These are phyloP conservation scores for Eupleurogrammus muticus DNA, from an alignment of 2,797 vertebrate genomes.

Conservation along the genomic window DNA sequence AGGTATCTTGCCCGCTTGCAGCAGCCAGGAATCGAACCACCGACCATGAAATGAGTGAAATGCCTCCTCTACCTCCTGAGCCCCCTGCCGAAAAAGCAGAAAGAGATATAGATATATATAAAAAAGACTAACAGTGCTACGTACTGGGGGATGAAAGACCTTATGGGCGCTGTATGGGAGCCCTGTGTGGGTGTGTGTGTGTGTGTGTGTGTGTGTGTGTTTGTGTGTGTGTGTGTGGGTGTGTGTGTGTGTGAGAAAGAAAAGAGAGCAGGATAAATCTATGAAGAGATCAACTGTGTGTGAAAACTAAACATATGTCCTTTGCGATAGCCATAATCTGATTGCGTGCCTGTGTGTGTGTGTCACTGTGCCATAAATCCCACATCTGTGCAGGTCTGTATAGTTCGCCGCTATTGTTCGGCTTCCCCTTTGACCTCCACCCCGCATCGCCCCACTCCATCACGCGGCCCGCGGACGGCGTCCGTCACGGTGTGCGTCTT, in stretches of 20 bases:
- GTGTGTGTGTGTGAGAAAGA: neutral
- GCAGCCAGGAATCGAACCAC: too few species aligned
- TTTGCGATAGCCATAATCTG: neutral
- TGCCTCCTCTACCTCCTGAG: too few species aligned
- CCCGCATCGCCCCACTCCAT: conserved; percentile 56
- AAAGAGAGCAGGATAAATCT: neutral
- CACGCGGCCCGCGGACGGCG: conserved; percentile 25
- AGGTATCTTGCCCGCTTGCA: too few species aligned
- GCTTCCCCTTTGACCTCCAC: conserved; percentile 61
- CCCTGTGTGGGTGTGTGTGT: conserved; percentile 24
- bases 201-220: conserved; percentile 10
- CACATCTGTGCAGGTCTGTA: conserved; percentile 29
- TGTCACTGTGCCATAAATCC: conserved; percentile 37
- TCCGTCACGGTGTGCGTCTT: conserved; percentile 21
- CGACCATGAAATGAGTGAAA: too few species aligned
- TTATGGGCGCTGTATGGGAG: conserved; percentile 32
- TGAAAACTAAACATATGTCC: neutral
- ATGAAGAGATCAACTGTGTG: neutral
- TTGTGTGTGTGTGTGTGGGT: conserved; percentile 1
- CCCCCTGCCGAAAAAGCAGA: too few species aligned
- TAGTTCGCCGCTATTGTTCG: conserved; percentile 55
- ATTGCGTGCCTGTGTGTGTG: conserved; percentile 9
- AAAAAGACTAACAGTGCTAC: conserved; percentile 32
- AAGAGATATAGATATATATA: neutral
- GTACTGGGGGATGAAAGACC: conserved; percentile 41